These are phyloP conservation scores for Diadromus collaris DNA, from an alignment of 2,888 invertebrate genomes.

Conservation along the genomic window DNA sequence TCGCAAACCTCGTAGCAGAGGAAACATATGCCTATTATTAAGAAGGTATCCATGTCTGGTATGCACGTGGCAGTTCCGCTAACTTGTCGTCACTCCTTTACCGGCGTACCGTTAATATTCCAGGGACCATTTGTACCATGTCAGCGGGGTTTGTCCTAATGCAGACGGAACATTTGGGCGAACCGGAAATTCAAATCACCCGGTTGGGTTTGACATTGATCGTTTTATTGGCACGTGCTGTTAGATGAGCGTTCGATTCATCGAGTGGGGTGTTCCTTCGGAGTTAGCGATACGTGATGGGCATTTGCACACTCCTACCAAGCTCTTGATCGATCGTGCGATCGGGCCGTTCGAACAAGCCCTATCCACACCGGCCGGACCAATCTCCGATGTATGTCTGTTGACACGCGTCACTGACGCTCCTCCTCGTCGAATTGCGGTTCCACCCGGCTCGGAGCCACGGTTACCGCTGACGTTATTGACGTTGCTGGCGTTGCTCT, in stretches of 20 bases:
- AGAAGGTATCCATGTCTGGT: conserved; percentile 84
- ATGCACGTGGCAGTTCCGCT: conserved; percentile 20
- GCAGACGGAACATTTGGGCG: conserved; percentile 1
- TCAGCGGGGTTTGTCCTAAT: background rate
- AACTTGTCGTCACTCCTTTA: background rate
- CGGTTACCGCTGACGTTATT: conserved; percentile 49
- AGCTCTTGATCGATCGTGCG: conserved; percentile 57
- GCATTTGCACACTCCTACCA: conserved; percentile 14
- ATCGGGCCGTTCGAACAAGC: conserved; percentile 13
- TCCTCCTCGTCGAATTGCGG: conserved; percentile 16
- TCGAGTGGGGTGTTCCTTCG: background rate
- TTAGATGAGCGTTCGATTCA: conserved; percentile 4
- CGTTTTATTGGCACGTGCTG: background rate
- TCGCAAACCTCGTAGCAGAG: conserved; percentile 86
- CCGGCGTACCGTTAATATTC: conserved; percentile 3
- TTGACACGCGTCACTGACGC: conserved; percentile 29
- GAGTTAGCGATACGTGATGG: conserved; percentile 11
- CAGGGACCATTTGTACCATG: conserved; percentile 6
- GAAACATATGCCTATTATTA: conserved; percentile 85
- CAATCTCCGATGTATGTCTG: conserved; percentile 26
- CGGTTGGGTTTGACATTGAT: conserved; percentile 6
- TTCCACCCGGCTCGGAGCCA: conserved; percentile 21
- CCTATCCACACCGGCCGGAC: conserved; percentile 12
- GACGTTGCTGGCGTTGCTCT: conserved; percentile 48
- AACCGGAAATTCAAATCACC: conserved; percentile 18